Conservation (phyloP, 2,888 invertebrate species). For the Megastigmus dorsalis region DNA sequence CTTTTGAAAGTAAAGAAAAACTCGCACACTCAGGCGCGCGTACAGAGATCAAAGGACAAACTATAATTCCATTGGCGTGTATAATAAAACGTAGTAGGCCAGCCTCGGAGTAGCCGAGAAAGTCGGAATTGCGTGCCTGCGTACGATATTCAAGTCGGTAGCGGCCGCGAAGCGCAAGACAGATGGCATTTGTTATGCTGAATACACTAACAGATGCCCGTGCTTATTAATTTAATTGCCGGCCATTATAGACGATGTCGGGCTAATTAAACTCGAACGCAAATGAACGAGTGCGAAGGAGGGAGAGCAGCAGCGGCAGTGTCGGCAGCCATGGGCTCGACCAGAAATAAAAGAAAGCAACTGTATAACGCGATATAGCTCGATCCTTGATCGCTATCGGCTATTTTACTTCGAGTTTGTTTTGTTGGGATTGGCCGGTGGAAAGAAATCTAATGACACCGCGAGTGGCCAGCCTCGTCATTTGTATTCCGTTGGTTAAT, state of each 20-base stretch:
- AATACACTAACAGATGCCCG: conserved; percentile 67
- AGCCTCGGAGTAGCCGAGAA: conserved; percentile 10
- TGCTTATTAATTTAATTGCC: conserved; percentile 71
- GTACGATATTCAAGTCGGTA: conserved; percentile 63
- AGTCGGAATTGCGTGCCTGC: conserved; percentile 42
- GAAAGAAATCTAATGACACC: conserved; percentile 47
- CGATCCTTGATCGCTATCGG: conserved; percentile 19
- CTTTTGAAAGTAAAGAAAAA: conserved; percentile 8
- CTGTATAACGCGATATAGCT: not conserved
- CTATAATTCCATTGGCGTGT: conserved; percentile 24
- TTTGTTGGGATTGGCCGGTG: conserved; percentile 16
- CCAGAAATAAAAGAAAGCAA: not conserved
- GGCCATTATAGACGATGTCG: conserved; percentile 68
- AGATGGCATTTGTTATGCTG: conserved; percentile 67
- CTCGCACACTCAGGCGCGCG: no score
- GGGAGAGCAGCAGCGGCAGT: not conserved
- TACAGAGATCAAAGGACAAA: conserved; percentile 19
- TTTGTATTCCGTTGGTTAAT: conserved; percentile 38
- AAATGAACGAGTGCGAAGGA: conserved; percentile 58
- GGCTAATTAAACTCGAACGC: conserved; percentile 68
- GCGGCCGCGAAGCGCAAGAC: conserved; percentile 59
- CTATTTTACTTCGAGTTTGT: conserved; percentile 15
- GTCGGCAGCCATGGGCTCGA: not conserved
- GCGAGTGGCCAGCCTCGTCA: not conserved
- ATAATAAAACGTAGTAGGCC: not conserved